Evolutionary conservation across 2,888 invertebrate species (phyloP), one percentile per base, ranked within the genome.

Genomic region (Sminthurides aquaticus): DNA sequence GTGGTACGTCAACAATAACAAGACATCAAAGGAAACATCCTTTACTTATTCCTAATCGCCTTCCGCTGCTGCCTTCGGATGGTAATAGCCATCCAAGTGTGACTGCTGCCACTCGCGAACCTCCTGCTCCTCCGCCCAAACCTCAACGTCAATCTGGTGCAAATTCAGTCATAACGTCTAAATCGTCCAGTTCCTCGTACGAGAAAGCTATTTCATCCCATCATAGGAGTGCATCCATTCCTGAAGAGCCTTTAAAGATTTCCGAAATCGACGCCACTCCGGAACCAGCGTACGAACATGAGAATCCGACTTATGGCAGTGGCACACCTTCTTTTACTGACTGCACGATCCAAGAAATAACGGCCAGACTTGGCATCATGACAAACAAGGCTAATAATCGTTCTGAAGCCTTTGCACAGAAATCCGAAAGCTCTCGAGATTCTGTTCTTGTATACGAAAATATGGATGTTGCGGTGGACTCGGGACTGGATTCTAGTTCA

Each of bases 1-100:
- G 57, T 48, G 18, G n/a, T 24, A n/a, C n/a, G n/a, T 49, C 65
- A 8, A 64, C 71, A 1, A 60, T 65, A 24, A 62, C 86, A 0
- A 81, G 90, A 18, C 90, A 90, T 76, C 87, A 89, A 64, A 81
- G 91, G 49, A 91, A 89, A 77, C 87, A 90, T 81, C 90, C 91
- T 0, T 79, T 91, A 48, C 86, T 90, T 60, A 87, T 90, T 73
- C 88, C 89, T 2, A 84, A 74, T n/a, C 72, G 74, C 52, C 72
- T 75, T 54, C 69, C 74, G 20, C 70, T 70, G 8, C 18, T 48
- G 3, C 34, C 58, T 65, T 28, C 64, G 11, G 29, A 29, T 25
- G n/a, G 34, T 8, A 15, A 11, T 5, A 27, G 15, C 34, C 67
- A 49, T 49, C 61, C 62, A 54, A 60, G 61, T 15, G 58, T 63